These are phyloP conservation scores for Meghimatium bilineatum DNA, from an alignment of 2,888 invertebrate species.

Conservation along the genomic window DNA sequence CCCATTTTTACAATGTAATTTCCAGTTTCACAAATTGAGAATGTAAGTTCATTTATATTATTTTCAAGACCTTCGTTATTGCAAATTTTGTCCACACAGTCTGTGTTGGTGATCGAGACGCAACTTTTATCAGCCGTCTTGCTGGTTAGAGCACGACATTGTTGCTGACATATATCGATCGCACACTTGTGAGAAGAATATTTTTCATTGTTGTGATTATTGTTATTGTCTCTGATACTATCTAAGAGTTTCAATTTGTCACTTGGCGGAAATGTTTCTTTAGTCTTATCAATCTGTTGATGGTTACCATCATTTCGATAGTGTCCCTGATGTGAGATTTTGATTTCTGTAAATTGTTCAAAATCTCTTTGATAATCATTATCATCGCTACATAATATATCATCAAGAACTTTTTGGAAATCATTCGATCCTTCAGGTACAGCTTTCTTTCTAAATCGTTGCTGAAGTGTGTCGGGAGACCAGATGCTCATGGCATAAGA, in stretches of 20 bases:
- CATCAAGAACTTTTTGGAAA: background rate
- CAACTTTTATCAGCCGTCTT: background rate
- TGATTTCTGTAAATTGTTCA: background rate
- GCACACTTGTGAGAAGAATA: background rate
- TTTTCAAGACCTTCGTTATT: background rate
- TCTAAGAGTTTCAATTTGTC: background rate
- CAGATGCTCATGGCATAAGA: background rate
- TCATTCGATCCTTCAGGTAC: background rate
- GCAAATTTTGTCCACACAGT: background rate
- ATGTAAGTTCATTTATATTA: background rate
- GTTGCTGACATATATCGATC: background rate
- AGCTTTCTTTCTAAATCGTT: background rate
- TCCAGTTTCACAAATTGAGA: background rate
- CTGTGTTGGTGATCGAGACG: background rate
- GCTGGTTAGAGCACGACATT: background rate
- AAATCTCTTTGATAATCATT: background rate
- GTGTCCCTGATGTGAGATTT: background rate
- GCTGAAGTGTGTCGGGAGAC: background rate
- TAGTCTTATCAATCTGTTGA: background rate
- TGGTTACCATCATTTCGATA: background rate
- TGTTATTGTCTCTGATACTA: background rate
- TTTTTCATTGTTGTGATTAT: background rate
- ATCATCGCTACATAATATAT: background rate
- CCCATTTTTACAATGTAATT: constrained; percentile 23
- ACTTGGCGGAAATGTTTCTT: too few relatives aligned